Percentiles rank a stretch among this genome's conserved stretches.
These are phyloP conservation scores for Dendronephthya gigantea DNA, from an alignment of 64 coral and sea anemone species.

Conservation along the genomic window DNA sequence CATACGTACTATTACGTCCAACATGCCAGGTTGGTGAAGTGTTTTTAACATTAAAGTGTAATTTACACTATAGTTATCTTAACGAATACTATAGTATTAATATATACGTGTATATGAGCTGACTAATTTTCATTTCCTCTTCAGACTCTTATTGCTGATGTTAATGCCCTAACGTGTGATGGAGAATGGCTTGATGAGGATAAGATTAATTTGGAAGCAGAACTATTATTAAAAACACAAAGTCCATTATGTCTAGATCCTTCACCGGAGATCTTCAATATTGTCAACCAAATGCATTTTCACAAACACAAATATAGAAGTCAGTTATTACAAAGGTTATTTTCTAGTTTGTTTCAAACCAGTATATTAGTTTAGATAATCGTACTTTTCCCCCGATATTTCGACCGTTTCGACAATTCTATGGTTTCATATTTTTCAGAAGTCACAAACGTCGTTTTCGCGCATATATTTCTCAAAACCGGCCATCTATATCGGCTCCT, in stretches of 20 bases:
- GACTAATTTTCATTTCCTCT: background rate
- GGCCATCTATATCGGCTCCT: conserved; percentile 23
- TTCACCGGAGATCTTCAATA: conserved; percentile 54
- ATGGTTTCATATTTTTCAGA: background rate
- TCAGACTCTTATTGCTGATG: conserved; percentile 87
- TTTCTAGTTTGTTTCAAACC: no score
- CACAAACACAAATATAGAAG: conserved; percentile 82
- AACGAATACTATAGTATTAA: no score
- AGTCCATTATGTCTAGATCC: conserved; percentile 89
- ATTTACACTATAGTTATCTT: background rate
- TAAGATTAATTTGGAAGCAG: conserved; percentile 65
- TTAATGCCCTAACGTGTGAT: conserved; percentile 76
- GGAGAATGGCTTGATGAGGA: conserved; percentile 59
- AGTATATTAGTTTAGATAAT: no score
- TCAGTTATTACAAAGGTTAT: conserved; percentile 62
- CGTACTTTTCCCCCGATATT: no score
- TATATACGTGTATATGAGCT: no score
- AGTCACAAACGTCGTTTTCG: conserved; percentile 7
- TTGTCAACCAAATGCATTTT: conserved; percentile 84
- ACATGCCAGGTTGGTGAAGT: conserved; percentile 65
- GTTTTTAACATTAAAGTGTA: background rate
- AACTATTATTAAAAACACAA: conserved; percentile 76
- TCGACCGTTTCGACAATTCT: no score
- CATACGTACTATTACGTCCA: conserved; percentile 76
- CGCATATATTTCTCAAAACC: background rate